These are phyloP conservation scores for Pararge aegeria DNA, from an alignment of 1,140 invertebrate genomes.

Conservation along the genomic window DNA sequence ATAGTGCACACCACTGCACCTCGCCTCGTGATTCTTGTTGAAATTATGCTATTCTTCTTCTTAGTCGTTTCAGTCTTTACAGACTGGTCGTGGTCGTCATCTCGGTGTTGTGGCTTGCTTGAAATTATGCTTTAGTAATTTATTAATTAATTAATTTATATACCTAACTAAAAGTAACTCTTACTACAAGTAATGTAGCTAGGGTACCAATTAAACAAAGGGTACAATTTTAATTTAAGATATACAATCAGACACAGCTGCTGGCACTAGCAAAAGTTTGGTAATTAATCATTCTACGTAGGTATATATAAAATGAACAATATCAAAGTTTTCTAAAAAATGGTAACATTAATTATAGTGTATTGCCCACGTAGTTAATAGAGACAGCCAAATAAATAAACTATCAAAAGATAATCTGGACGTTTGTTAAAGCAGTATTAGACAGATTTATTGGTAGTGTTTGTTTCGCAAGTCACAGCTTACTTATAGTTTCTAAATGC, in stretches of 20 bases:
- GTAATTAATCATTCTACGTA: conserved; percentile 24
- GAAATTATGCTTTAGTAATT: too few species aligned
- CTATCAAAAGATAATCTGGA: conserved; percentile 4
- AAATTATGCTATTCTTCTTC: too few species aligned
- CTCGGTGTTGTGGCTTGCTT: too few species aligned
- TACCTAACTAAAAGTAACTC: too few species aligned
- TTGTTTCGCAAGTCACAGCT: not conserved
- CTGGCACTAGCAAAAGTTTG: conserved; percentile 16
- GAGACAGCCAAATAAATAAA: not conserved
- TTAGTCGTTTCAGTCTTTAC: too few species aligned
- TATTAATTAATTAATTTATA: too few species aligned
- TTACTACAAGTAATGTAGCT: too few species aligned
- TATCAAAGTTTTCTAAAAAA: conserved; percentile 7
- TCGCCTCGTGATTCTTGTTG: too few species aligned
- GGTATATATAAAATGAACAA: conserved; percentile 6
- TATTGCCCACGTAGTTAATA: not conserved
- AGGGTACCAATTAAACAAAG: not conserved
- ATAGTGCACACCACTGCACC: too few species aligned
- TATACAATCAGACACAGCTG: conserved; percentile 11
- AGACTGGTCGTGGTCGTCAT: too few species aligned
- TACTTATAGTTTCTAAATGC: conserved; percentile 5
- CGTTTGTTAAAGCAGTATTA: not conserved
- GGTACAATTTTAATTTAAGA: conserved; percentile 4
- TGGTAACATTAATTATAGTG: not conserved
- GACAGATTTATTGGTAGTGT: conserved; percentile 2